Evolutionary conservation across 2,113 vertebrate genomes (phyloP).

Genomic region (Globicephala melas): DNA sequence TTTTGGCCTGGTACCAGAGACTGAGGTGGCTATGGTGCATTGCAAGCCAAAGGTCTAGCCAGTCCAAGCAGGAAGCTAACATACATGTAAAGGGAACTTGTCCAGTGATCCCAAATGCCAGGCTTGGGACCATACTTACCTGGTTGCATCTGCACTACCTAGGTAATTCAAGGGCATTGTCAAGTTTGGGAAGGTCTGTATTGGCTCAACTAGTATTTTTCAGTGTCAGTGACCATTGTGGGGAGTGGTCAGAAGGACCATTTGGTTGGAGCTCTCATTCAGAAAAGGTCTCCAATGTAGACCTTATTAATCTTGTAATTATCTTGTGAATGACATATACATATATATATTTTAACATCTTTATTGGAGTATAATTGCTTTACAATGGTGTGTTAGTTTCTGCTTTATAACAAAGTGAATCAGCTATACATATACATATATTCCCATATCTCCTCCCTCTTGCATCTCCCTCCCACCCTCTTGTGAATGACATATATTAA

Average conservation of each 20-base stretch:
- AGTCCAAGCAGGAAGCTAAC: background rate
- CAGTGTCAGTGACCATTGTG: background rate
- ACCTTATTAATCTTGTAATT: constrained; percentile 28
- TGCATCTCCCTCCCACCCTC: background rate
- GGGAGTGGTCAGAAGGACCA: background rate
- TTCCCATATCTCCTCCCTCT: too few species aligned
- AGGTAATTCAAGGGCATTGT: background rate
- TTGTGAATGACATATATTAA: background rate
- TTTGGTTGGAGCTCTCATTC: background rate
- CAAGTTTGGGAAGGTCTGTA: background rate
- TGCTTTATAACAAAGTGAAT: too few species aligned
- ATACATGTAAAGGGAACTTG: background rate
- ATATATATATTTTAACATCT: too few species aligned
- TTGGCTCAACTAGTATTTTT: background rate
- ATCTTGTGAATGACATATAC: background rate
- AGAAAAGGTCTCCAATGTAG: background rate
- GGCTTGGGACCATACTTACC: background rate
- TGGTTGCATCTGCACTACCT: background rate
- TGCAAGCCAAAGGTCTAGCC: constrained; percentile 28
- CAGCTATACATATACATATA: background rate
- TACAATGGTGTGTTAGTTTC: too few species aligned
- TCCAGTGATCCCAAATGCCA: constrained; percentile 23
- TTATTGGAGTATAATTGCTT: too few species aligned
- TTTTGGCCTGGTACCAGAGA: background rate
- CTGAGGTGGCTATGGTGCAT: background rate